A percentile compares a stretch with the other conserved stretches of the same genome.
Conservation (phyloP, 2,888 invertebrate species). For the Miltochrista miniata region DNA sequence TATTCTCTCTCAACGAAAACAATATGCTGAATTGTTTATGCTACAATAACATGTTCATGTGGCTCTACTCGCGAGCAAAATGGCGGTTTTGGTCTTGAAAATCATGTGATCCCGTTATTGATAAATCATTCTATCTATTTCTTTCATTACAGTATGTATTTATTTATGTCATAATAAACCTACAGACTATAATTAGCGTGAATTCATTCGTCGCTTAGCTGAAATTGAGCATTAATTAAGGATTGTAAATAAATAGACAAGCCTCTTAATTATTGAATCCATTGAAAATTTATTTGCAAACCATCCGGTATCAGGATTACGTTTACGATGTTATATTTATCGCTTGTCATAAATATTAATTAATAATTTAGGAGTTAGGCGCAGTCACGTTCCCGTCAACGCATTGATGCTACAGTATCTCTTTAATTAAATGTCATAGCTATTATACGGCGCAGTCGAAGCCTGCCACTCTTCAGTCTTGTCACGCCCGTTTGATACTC, state of each 20-base stretch:
- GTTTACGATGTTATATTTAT: constrained; percentile 21
- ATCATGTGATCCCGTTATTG: too few species aligned
- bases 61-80: too few species aligned
- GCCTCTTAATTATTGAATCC: constrained; percentile 2
- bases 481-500: constrained; percentile 75
- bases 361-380: constrained; percentile 37
- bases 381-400: constrained; percentile 35
- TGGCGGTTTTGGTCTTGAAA: too few species aligned
- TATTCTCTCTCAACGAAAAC: too few species aligned
- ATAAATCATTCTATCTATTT: too few species aligned
- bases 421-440: constrained; percentile 70
- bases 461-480: constrained; percentile 51
- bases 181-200: too few species aligned
- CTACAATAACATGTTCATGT: too few species aligned
- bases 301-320: constrained; percentile 12
- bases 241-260: constrained; percentile 4
- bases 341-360: constrained; percentile 29
- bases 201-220: too few species aligned
- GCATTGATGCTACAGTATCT: constrained; percentile 50
- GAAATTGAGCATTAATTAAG: too few species aligned
- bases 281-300: constrained; percentile 4
- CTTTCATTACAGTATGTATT: too few species aligned
- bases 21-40: too few species aligned
- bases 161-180: too few species aligned
- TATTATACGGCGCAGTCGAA: constrained; percentile 27